phyloP scores from a whole-genome alignment of 2,888 invertebrate genomes.

The Auanema sp. region DNA sequence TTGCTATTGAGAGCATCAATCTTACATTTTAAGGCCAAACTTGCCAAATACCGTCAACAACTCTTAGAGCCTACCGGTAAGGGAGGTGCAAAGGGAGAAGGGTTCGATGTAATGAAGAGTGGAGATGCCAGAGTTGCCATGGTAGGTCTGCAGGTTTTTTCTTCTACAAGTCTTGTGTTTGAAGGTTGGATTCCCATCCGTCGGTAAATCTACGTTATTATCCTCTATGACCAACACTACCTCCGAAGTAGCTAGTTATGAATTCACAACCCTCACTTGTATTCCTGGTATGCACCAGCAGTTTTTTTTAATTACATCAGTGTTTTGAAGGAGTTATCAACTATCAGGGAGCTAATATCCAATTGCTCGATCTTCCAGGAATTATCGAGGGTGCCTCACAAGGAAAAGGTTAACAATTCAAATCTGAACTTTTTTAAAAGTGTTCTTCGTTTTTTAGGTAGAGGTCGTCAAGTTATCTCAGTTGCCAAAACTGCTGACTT shows the following conservation, averaged over 20 bases:
- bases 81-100: conserved; percentile 79
- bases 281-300: conserved; percentile 77
- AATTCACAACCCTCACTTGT: conserved; percentile 97
- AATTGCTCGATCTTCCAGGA: conserved; percentile 94
- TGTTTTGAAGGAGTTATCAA: conserved; percentile 77
- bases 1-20: too few relatives aligned
- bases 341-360: conserved; percentile 97
- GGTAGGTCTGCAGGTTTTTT: conserved; percentile 29
- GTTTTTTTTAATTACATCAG: not conserved
- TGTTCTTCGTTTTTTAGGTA: conserved; percentile 32
- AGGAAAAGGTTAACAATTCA: conserved; percentile 65
- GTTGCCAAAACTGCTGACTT: conserved; percentile 96
- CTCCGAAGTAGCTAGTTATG: conserved; percentile 89
- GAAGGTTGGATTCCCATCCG: conserved; percentile 96
- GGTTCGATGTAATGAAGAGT: conserved; percentile 98
- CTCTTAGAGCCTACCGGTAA: conserved; percentile 91
- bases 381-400: conserved; percentile 99
- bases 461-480: conserved; percentile 81
- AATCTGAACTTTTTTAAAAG: conserved; percentile 1
- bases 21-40: too few relatives aligned
- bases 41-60: conserved; percentile 92
- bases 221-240: conserved; percentile 93
- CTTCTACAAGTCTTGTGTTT: conserved; percentile 6
- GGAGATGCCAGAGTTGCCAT: conserved; percentile 80
- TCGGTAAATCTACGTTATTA: conserved; percentile 94